Evolutionary conservation across 2,113 vertebrate genomes (phyloP), one percentile per base, ranked within the genome.

Genomic region (Cephalopholis sonnerati): DNA sequence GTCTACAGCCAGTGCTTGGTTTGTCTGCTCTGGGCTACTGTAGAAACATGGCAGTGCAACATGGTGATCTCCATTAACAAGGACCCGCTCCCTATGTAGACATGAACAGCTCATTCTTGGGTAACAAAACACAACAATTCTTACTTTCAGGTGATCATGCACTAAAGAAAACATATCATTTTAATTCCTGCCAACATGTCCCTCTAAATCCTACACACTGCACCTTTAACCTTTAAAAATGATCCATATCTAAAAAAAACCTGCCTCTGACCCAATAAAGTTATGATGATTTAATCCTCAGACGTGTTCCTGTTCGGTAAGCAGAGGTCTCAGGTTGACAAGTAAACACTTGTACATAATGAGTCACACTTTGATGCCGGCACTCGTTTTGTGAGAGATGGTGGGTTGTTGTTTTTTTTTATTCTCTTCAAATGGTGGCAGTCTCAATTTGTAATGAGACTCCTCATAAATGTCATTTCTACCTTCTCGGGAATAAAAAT

Each of bases 341-440:
- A 82, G 39, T 77, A 79, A 91, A 86, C 76, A 86, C 64, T 84
- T 84, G 73, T 82, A 57, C 72, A 82, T 75, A 84, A 83, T 93
- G 92, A 92, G 55, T 89, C 87, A 93, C 69, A 80, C 77, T 75
- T 84, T 82, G 54, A 76, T 83, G 79, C 55, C 65, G 73, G 81
- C 74, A 29, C 44, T 79, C 16, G n/a, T 80, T 83, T 71, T 74
- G 44, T 64, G 24, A 72, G 64, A 18, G 50, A 63, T 46, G 57
- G 72, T 72, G 77, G 7, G 18, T 11, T 36, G 32, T 44, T 16
- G n/a, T 39, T 36, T 3, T 9, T 16, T 57, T 44, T 32, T 61
- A 25, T 2, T 6, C 11, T 83, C 59, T 66, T 61, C 50, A 65
- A 75, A 74, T 80, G 76, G 54, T 87, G 71, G 27, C 81, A 78